Base-by-base conservation (phyloP, 2,113 vertebrate species). In the Silurus meridionalis region DNA sequence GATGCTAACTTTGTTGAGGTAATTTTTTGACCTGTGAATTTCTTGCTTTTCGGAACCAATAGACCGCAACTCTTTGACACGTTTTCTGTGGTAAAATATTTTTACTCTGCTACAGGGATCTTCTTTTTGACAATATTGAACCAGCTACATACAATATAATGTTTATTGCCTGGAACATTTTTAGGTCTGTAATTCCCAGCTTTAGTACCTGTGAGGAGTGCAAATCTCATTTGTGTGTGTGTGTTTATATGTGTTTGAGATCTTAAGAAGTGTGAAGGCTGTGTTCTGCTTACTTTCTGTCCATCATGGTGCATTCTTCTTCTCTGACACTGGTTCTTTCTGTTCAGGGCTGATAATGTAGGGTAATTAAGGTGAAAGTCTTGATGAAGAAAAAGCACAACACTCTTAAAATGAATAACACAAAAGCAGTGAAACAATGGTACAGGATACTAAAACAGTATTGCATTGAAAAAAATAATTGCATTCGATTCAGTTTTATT, bases 311-410 rank as follows among this genome's bases (percentile, higher is more conserved):
- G 53, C 60, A 87, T 72, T 66, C 71, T 80, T 63, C 48, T 50
- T 82, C 80, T 57, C 28, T 79, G 89, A 64, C 17, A 19, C 69
- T 66, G 71, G 50, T 53, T 88, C 50, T 69, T 58, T 75, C 83
- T 89, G 88, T 80, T 88, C 60, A 48, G 53, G 63, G 75, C 72
- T 86, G 90, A 91, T 89, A 91, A 87, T 86, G 84, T 23, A 14
- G 25, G 17, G 82, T 87, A 89, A 87, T 90, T 91, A 86, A 55
- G n/a, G 11, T 61, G 60, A 69, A 89, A 71, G 78, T 84, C 79
- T 69, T 85, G 87, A 89, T 83, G 87, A 79, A 72, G 67, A 66
- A n/a, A 83, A 80, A 57, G 63, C 77, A 74, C 37, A 11, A 58
- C 66, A 28, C 69, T 60, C 5, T 28, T 5, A 46, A n/a, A 81